Conservation (phyloP, 2,797 vertebrate species). For the Harpagifer antarcticus region DNA sequence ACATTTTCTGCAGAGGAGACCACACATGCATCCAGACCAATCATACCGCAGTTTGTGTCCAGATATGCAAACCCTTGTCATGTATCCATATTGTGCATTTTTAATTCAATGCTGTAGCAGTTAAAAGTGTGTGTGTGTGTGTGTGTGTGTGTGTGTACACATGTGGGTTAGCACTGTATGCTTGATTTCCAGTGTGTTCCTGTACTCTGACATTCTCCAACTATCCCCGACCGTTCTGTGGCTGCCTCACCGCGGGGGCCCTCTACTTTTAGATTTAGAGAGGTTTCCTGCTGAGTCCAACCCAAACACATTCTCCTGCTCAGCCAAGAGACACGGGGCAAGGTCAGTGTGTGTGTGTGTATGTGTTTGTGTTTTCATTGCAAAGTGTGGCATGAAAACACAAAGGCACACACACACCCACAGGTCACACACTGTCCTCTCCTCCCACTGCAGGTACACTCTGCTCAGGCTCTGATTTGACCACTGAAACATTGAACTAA, state of each 20-base stretch:
- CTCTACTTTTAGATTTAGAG: conserved; percentile 73
- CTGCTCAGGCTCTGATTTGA: conserved; percentile 20
- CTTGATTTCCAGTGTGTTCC: conserved; percentile 42
- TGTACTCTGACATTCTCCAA: conserved; percentile 68
- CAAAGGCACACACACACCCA: conserved; percentile 33
- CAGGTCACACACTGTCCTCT: conserved; percentile 39
- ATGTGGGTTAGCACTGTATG: conserved; percentile 32
- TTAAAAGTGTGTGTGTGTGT: background rate
- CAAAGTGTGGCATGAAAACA: conserved; percentile 53
- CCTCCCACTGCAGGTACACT: conserved; percentile 23
- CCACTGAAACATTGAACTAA: conserved; percentile 23
- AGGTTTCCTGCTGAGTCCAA: conserved; percentile 67
- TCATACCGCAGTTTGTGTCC: conserved; percentile 23
- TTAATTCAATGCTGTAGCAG: conserved; percentile 24
- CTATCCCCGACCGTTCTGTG: conserved; percentile 59
- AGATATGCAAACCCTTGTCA: conserved; percentile 36
- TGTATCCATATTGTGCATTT: conserved; percentile 40
- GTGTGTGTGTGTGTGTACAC: too few relatives aligned
- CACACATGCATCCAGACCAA: conserved; percentile 40
- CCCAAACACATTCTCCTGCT: conserved; percentile 64
- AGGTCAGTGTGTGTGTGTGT: conserved; percentile 56
- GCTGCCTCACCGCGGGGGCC: conserved; percentile 64
- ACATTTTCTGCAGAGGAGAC: conserved; percentile 29
- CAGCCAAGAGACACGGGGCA: conserved; percentile 63
- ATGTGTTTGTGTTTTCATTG: conserved; percentile 40